Conservation (phyloP, 2,797 vertebrate genomes). For the Chelonia mydas region DNA sequence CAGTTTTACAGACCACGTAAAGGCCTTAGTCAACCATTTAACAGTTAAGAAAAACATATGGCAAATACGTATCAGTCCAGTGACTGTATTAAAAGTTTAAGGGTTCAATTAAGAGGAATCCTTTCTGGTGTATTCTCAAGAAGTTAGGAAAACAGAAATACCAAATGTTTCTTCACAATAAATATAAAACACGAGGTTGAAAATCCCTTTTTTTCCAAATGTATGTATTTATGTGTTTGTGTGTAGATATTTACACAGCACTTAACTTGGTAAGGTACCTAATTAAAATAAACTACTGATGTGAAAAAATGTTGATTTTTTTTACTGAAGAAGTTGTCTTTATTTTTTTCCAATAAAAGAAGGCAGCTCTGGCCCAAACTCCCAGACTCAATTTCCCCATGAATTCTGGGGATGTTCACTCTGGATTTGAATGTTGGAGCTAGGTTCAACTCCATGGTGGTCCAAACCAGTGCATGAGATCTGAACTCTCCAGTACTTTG, state of each 20-base stretch:
- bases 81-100: conserved; percentile 71
- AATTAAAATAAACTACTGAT: conserved; percentile 41
- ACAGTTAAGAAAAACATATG: conserved; percentile 65
- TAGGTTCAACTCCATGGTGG: not conserved
- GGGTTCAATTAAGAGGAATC: conserved; percentile 61
- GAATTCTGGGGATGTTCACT: not conserved
- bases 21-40: conserved; percentile 70
- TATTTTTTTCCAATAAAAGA: not conserved
- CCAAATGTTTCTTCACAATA: conserved; percentile 28
- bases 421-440: not conserved
- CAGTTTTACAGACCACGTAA: conserved; percentile 69
- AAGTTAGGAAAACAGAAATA: conserved; percentile 61
- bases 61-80: conserved; percentile 52
- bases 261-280: not conserved
- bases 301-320: not conserved
- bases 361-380: not conserved
- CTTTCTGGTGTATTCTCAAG: conserved; percentile 53
- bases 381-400: fast-evolving
- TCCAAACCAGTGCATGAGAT: not conserved
- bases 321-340: not conserved
- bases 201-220: conserved; percentile 11
- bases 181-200: conserved; percentile 34
- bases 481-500: fast-evolving
- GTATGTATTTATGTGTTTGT: not conserved
- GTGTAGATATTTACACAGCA: not conserved